Conservation (phyloP, 1,140 invertebrate genomes). For the Drosophila serrata region DNA sequence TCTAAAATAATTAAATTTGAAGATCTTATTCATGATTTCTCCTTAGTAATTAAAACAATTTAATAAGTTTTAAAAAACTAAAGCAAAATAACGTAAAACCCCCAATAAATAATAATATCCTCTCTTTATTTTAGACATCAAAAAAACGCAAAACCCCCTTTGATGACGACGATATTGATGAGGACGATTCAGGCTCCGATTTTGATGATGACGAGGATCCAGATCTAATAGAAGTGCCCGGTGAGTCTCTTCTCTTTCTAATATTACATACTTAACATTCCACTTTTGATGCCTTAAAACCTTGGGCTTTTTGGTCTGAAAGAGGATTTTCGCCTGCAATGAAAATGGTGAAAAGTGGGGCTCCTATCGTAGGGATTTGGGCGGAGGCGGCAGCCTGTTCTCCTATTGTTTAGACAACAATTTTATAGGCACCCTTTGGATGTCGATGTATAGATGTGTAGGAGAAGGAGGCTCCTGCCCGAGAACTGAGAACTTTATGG, state of each 20-base stretch:
- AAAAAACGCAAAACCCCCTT: constrained; percentile 73
- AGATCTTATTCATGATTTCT: neutral
- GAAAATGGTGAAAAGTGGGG: constrained; percentile 24
- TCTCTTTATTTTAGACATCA: constrained; percentile 58
- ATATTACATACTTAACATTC: neutral
- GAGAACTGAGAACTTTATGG: constrained; percentile 9
- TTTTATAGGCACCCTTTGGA: constrained; percentile 25
- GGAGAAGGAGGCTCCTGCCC: neutral
- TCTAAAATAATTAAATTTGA: neutral
- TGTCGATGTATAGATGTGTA: constrained; percentile 2
- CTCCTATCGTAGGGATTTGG: constrained; percentile 20
- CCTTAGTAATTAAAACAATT: neutral
- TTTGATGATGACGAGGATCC: constrained; percentile 96
- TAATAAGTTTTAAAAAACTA: neutral
- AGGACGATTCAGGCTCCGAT: constrained; percentile 91
- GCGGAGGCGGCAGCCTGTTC: neutral
- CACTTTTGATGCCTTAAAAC: constrained; percentile 1
- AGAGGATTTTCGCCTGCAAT: constrained; percentile 4
- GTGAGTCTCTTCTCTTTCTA: constrained; percentile 85
- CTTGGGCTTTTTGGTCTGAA: neutral
- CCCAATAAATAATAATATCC: neutral
- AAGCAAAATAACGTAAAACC: neutral
- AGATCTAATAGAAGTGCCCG: constrained; percentile 95
- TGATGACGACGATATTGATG: constrained; percentile 85
- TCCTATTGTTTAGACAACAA: constrained; percentile 41